Percentiles rank a stretch among this genome's conserved stretches.
phyloP scores from a whole-genome alignment of 1,140 invertebrate species.

The Drosophila pectinifera region DNA sequence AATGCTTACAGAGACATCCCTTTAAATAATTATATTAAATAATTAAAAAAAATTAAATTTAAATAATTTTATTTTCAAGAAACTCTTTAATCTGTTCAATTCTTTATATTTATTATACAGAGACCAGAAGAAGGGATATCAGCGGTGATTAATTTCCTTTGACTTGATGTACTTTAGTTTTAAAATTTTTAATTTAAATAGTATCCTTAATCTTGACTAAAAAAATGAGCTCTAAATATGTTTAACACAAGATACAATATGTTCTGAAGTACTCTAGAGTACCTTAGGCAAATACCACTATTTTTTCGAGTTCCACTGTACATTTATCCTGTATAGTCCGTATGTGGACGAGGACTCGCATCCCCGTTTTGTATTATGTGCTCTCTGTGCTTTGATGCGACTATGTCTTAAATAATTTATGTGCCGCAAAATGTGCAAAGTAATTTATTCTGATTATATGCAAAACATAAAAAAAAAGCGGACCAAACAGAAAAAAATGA shows the following conservation, averaged over 20 bases:
- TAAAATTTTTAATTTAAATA: no score
- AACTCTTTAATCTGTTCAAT: no score
- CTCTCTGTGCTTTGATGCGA: constrained; percentile 38
- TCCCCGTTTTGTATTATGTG: constrained; percentile 17
- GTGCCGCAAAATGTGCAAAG: constrained; percentile 81
- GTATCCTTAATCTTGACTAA: no score
- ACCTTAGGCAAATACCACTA: background rate
- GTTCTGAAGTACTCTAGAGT: no score
- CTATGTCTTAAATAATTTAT: constrained; percentile 73
- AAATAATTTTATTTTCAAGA: background rate
- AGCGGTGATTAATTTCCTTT: no score
- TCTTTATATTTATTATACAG: no score
- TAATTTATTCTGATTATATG: constrained; percentile 82
- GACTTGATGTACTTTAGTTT: no score
- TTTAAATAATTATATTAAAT: background rate
- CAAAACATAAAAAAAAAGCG: constrained; percentile 38
- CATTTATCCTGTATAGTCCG: background rate
- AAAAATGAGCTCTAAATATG: no score
- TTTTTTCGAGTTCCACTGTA: background rate
- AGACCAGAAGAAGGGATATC: no score
- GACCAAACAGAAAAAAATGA: constrained; percentile 45
- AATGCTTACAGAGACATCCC: background rate
- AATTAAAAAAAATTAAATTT: background rate
- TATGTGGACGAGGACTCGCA: background rate
- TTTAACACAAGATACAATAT: no score